These are phyloP conservation scores for Phragmatobia fuliginosa DNA, from an alignment of 2,888 invertebrate genomes.

Conservation along the genomic window DNA sequence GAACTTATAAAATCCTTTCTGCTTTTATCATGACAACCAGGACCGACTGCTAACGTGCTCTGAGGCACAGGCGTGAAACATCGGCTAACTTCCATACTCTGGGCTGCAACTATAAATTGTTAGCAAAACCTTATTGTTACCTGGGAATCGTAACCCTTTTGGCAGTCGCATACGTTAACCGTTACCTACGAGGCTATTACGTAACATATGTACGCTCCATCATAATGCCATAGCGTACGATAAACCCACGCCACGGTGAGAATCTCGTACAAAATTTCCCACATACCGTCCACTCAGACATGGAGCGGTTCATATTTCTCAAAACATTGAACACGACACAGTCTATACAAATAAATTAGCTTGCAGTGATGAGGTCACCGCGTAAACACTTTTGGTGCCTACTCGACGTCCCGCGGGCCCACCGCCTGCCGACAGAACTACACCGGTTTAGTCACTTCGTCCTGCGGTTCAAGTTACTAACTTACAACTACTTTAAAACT, in stretches of 20 bases:
- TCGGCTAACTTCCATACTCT: no score
- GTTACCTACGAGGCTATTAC: not conserved
- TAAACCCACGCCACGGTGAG: not conserved
- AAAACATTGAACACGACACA: slow-evolving; percentile 13
- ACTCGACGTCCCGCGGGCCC: slow-evolving; percentile 20
- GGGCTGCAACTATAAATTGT: no score
- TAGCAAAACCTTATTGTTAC: no score
- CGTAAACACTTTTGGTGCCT: slow-evolving; percentile 23
- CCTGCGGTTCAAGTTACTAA: slow-evolving; percentile 23
- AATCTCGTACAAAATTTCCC: not conserved
- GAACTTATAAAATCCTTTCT: no score
- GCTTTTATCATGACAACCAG: no score
- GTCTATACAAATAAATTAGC: slow-evolving; percentile 21
- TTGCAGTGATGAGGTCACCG: slow-evolving; percentile 36
- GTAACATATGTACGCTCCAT: not conserved
- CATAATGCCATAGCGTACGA: not conserved
- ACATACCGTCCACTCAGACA: slow-evolving; percentile 1
- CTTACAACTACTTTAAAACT: slow-evolving; percentile 9
- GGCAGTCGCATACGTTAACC: no score
- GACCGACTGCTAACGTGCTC: no score
- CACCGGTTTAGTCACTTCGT: slow-evolving; percentile 36
- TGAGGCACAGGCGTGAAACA: no score
- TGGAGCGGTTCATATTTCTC: slow-evolving; percentile 6
- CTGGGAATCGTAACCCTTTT: no score
- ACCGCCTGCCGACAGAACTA: slow-evolving; percentile 27